Percentiles rank a stretch among this genome's conserved stretches.
phyloP scores from a whole-genome alignment of 2,888 invertebrate genomes.

The Drosophila rubida region DNA sequence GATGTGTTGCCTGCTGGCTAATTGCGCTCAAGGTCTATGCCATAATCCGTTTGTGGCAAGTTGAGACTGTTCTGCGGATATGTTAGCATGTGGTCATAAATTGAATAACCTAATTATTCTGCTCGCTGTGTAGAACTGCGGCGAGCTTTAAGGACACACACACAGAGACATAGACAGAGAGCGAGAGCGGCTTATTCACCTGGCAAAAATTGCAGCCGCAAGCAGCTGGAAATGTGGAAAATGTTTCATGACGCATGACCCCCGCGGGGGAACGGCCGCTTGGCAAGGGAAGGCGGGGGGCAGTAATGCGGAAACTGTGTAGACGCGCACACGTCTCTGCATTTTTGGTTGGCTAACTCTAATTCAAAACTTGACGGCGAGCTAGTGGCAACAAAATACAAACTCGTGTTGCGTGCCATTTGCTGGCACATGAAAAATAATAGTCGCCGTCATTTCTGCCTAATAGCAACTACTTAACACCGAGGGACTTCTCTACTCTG shows the following conservation, averaged over 20 bases:
- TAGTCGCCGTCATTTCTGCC: neutral
- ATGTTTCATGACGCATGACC: conserved; percentile 20
- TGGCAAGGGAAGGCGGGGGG: neutral
- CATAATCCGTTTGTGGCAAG: neutral
- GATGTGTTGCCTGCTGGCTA: neutral
- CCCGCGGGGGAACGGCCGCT: neutral
- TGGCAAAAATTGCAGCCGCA: conserved; percentile 1
- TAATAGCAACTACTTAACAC: neutral
- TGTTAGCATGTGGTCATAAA: neutral
- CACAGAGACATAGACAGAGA: no score
- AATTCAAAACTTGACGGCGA: neutral
- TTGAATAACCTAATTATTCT: neutral
- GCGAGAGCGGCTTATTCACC: neutral
- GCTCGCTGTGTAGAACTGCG: neutral
- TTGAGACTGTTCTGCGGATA: neutral
- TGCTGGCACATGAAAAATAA: neutral
- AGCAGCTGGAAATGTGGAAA: conserved; percentile 3
- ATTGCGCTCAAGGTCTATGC: neutral
- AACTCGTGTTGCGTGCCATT: neutral
- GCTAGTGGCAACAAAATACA: neutral
- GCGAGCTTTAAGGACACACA: neutral
- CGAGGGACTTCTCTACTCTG: no score
- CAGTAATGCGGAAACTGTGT: neutral
- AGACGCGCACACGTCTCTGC: neutral
- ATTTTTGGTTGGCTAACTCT: neutral